A percentile compares a stretch with the other conserved stretches of the same genome.
Evolutionary conservation across 2,113 vertebrate species (phyloP).

Genomic region (Rhegmatorhina hoffmannsi): DNA sequence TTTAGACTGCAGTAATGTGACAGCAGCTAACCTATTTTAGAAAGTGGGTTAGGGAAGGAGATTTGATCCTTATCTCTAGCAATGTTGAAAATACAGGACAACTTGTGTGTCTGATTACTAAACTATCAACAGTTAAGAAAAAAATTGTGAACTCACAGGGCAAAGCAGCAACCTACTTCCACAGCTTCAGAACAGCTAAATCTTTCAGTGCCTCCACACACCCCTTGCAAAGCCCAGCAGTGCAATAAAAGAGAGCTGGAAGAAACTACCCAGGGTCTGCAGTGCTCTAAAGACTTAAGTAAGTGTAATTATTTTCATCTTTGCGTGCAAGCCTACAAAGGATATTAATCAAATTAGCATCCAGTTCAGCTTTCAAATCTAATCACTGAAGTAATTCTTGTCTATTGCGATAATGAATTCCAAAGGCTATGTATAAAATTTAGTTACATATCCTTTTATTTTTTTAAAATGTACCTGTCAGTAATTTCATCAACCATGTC

Average conservation of each 20-base stretch:
- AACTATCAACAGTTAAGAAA: neutral
- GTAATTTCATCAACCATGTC: neutral
- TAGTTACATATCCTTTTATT: neutral
- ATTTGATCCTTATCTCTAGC: neutral
- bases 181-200: neutral
- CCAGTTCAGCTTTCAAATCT: neutral
- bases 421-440: neutral
- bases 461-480: neutral
- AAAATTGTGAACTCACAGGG: accelerated
- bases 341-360: neutral
- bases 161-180: neutral
- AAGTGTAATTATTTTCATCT: neutral
- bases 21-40: neutral
- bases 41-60: slow-evolving; percentile 18
- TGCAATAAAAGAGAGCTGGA: neutral
- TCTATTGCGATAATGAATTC: neutral
- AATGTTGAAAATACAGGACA: neutral
- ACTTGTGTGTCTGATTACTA: neutral
- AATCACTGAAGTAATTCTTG: neutral
- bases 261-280: neutral
- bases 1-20: neutral
- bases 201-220: neutral
- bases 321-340: neutral
- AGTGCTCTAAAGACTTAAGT: neutral
- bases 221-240: neutral